A percentile compares a stretch with the other conserved stretches of the same genome.
phyloP scores from a whole-genome alignment of 2,113 vertebrate genomes.

The Leucopsar rothschildi region DNA sequence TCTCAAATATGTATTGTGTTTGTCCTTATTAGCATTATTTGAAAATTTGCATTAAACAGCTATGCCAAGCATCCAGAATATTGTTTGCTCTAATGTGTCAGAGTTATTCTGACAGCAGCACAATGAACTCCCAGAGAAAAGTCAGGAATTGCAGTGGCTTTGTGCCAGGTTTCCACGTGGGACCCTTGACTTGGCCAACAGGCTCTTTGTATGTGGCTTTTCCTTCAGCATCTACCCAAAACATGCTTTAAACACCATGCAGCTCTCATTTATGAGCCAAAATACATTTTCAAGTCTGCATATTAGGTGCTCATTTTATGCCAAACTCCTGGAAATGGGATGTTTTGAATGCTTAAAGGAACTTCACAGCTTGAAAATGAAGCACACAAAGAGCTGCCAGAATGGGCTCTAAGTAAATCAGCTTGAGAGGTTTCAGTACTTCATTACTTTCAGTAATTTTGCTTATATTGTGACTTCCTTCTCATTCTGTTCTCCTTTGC shows the following conservation, averaged over 20 bases:
- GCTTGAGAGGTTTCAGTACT: background rate
- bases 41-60: background rate
- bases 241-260: background rate
- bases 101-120: background rate
- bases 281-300: background rate
- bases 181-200: background rate
- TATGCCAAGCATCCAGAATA: background rate
- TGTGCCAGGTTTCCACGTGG: background rate
- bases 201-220: background rate
- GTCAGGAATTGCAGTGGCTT: background rate
- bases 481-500: background rate
- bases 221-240: background rate
- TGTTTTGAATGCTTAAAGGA: background rate
- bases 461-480: background rate
- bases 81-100: background rate
- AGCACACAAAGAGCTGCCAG: background rate
- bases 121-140: background rate
- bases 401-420: background rate
- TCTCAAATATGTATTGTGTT: background rate
- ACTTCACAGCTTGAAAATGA: background rate
- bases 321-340: background rate
- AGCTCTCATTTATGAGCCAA: background rate
- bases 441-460: background rate
- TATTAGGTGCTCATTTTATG: background rate
- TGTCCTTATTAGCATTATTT: background rate